Evolutionary conservation across 1,140 invertebrate species (phyloP).

Genomic region (Temnothorax curvispinosus): DNA sequence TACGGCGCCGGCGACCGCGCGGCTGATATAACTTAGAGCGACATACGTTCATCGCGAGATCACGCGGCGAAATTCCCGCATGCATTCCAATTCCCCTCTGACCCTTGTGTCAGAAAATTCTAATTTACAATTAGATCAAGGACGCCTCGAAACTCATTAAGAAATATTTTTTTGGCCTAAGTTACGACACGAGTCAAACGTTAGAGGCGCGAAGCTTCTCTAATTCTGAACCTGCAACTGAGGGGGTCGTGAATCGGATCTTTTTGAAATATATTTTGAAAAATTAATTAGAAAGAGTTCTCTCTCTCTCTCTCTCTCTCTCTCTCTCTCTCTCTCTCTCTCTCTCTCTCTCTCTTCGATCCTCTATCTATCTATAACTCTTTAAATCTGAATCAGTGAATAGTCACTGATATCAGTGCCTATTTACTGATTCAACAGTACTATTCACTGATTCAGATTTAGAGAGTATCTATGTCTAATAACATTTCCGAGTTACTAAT

Average conservation of each 20-base stretch:
- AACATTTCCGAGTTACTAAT: neutral
- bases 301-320: neutral
- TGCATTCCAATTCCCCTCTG: neutral
- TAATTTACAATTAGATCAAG: neutral
- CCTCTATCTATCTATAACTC: too few species aligned
- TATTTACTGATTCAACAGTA: too few species aligned
- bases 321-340: too few species aligned
- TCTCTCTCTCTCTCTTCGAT: too few species aligned
- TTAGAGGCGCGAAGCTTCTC: neutral
- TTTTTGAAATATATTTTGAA: neutral
- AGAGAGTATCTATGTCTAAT: too few species aligned
- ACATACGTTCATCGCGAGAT: neutral
- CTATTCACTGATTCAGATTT: too few species aligned
- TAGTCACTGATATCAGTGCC: too few species aligned
- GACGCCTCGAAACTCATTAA: neutral
- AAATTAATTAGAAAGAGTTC: neutral
- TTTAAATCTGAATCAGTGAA: too few species aligned
- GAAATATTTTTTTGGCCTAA: neutral
- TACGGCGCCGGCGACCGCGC: too few species aligned
- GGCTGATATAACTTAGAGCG: neutral
- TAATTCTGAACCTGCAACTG: neutral
- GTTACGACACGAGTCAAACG: neutral
- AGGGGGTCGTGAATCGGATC: neutral
- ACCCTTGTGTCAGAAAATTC: neutral
- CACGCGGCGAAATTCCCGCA: neutral